Evolutionary conservation across 2,888 invertebrate species (phyloP).

Genomic region (Leptinotarsa rubiginosa): DNA sequence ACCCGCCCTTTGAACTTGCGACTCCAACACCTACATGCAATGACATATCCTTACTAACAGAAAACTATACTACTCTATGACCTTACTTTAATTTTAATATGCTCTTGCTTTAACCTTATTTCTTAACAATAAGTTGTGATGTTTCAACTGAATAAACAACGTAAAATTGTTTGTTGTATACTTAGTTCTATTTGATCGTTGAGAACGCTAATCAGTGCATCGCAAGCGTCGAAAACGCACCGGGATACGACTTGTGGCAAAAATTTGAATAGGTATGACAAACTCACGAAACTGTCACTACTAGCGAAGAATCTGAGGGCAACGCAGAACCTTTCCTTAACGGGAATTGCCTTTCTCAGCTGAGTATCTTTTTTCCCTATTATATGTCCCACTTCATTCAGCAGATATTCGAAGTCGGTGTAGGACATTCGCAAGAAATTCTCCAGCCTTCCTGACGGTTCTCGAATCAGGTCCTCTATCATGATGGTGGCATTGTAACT

Average conservation of each 20-base stretch:
- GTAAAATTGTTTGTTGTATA: not conserved
- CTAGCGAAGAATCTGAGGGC: conserved; percentile 35
- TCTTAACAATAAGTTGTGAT: conserved; percentile 18
- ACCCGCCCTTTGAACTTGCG: conserved; percentile 10
- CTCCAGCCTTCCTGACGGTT: conserved; percentile 38
- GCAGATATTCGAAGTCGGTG: conserved; percentile 46
- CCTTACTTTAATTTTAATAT: not conserved
- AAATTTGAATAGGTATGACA: conserved; percentile 35
- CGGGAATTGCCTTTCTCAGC: conserved; percentile 41
- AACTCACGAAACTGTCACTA: conserved; percentile 38
- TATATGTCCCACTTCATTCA: conserved; percentile 42
- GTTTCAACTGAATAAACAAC: not conserved
- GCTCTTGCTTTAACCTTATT: conserved; percentile 15
- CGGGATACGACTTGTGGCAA: conserved; percentile 37
- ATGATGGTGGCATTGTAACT: conserved; percentile 23
- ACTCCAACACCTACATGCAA: conserved; percentile 13
- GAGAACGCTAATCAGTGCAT: conserved; percentile 28
- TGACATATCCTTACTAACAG: conserved; percentile 13
- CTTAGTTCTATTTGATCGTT: conserved; percentile 34
- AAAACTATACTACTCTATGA: conserved; percentile 14
- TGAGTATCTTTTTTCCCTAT: conserved; percentile 47
- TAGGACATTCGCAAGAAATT: conserved; percentile 48
- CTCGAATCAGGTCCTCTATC: conserved; percentile 16
- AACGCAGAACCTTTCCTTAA: conserved; percentile 35
- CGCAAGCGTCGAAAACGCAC: conserved; percentile 33